Base-by-base conservation (phyloP, 1,140 invertebrate genomes). In the Musca vetustissima region DNA sequence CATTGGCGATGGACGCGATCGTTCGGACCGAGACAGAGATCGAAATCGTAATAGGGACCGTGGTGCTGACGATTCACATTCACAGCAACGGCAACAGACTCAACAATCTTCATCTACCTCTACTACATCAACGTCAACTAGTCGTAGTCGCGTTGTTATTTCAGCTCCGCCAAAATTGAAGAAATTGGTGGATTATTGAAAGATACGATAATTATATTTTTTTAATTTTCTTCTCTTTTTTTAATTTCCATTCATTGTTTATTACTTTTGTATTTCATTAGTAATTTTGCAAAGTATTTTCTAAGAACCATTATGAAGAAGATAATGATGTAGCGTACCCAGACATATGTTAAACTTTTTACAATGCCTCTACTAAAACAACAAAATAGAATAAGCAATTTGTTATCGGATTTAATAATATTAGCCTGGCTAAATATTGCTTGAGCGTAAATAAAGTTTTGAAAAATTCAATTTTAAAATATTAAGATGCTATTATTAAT, bases 101-200 rank as follows among this genome's bases (percentile, higher is more conserved):
- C 64, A 48, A 22, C 24, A 28, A 57, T 49, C 49, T 47, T 28
- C 24, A 19, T 36, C 64, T 47, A 25, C 52, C 57, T 61, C 64
- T 36, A 43, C 43, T 7, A 66, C 17, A 67, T 68, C 57, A 68
- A 64, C 65, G 61, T 52, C 47, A 19, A 67, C 69, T 6, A 80
- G 75, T 70, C 74, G 77, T 11, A 76, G 75, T 21, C 73, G 77
- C 6, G 74, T 81, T 21, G 77, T 81, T 25, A 81, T 81, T 17
- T 81, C 79, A 28, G 79, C 79, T 17, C 79, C 79, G 21, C 77
- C 79, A 14, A 81, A 81, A 68, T 71, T 81, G 24, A 82, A 81
- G 64, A 82, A 82, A 73, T 70, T 82, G 61, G 80, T 82, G 49
- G 80, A 82, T 69, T 82, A 82, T 69, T 82, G 70, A 75, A 25